Conservation (phyloP, 1,140 invertebrate genomes). For the Chymomyza costata region DNA sequence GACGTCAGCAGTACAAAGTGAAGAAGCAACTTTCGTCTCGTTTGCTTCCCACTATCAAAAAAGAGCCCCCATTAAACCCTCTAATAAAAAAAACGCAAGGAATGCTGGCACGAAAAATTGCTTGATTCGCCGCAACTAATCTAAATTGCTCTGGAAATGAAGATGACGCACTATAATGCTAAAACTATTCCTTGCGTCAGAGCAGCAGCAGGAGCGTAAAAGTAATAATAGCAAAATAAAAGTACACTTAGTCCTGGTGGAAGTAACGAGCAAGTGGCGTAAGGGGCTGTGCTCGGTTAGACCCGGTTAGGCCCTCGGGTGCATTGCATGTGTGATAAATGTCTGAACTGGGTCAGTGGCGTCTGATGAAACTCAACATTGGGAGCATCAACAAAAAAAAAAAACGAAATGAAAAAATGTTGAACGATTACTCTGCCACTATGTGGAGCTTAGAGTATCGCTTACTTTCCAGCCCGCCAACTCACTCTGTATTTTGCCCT, state of each 20-base stretch:
- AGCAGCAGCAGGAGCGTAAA: constrained; percentile 10
- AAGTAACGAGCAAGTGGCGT: not conserved
- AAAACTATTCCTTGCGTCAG: constrained; percentile 17
- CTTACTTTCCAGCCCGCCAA: too few species aligned
- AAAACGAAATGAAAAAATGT: constrained; percentile 26
- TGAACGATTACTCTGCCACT: constrained; percentile 37
- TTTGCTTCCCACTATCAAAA: too few species aligned
- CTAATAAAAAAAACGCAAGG: too few species aligned
- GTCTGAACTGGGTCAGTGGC: constrained; percentile 49
- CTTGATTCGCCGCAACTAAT: constrained; percentile 18
- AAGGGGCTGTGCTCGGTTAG: constrained; percentile 8
- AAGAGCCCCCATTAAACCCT: not conserved
- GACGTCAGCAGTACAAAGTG: too few species aligned
- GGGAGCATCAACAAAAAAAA: constrained; percentile 14
- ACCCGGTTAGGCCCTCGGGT: constrained; percentile 25
- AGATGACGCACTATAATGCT: constrained; percentile 10
- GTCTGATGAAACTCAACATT: constrained; percentile 34
- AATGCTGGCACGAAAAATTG: constrained; percentile 22
- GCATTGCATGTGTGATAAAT: constrained; percentile 48
- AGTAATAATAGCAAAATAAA: constrained; percentile 50
- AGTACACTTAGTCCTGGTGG: constrained; percentile 42
- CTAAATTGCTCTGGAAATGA: constrained; percentile 18
- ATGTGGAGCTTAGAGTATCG: too few species aligned
- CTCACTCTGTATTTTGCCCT: too few species aligned
- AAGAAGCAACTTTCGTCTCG: too few species aligned